Evolutionary conservation across 1,140 invertebrate species (phyloP).

Genomic region (Archivesica marissinica): DNA sequence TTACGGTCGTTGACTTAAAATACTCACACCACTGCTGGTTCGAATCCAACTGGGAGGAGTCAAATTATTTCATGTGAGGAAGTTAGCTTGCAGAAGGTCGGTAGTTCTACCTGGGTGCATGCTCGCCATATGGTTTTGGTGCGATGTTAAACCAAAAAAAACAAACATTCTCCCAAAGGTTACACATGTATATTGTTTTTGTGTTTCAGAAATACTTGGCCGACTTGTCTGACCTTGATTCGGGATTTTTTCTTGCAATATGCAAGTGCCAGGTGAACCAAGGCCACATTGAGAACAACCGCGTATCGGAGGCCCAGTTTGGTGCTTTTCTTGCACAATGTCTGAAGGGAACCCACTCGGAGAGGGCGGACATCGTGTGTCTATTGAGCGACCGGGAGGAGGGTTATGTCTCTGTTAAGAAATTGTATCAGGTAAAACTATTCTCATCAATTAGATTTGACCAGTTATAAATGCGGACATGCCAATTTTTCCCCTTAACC

Average conservation of each 20-base stretch:
- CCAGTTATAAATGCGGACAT: too few relatives aligned
- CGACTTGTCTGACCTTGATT: neutral
- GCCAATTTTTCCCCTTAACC: too few relatives aligned
- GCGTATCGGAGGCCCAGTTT: constrained; percentile 43
- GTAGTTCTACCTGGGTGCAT: neutral
- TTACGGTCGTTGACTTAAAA: too few relatives aligned
- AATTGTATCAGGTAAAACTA: constrained; percentile 38
- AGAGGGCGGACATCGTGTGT: constrained; percentile 38
- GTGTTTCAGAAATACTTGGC: neutral
- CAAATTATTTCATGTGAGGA: too few relatives aligned
- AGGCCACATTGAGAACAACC: constrained; percentile 17
- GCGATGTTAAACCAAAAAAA: too few relatives aligned
- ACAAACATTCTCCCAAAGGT: neutral
- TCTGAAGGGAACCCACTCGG: constrained; percentile 49
- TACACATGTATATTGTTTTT: neutral
- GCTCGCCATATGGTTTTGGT: neutral
- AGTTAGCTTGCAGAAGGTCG: too few relatives aligned
- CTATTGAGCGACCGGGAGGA: constrained; percentile 13
- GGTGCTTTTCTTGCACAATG: constrained; percentile 31
- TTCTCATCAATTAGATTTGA: too few relatives aligned
- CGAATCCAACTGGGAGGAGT: too few relatives aligned
- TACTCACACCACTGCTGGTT: too few relatives aligned
- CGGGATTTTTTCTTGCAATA: neutral
- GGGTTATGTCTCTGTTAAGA: constrained; percentile 3
- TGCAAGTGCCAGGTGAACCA: constrained; percentile 17